Percentiles rank a stretch among this genome's conserved stretches.
These are phyloP conservation scores for Pelecanoides urinatrix DNA, from an alignment of 2,113 vertebrate genomes.

Conservation along the genomic window DNA sequence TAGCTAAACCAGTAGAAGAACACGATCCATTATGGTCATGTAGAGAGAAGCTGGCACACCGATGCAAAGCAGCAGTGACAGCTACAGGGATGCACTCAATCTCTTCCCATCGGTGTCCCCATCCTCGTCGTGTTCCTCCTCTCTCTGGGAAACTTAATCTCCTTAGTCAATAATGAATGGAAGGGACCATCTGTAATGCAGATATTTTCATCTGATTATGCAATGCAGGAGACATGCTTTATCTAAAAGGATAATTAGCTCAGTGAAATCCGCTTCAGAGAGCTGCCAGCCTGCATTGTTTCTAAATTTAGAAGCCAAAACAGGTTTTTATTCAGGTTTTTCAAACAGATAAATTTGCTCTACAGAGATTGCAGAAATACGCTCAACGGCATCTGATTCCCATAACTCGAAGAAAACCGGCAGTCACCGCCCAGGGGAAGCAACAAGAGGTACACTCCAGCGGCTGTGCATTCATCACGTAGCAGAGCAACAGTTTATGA, in stretches of 20 bases:
- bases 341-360: neutral
- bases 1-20: neutral
- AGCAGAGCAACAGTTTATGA: neutral
- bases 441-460: neutral
- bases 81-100: neutral
- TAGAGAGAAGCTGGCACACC: neutral
- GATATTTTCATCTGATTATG: slow-evolving; percentile 55
- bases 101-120: slow-evolving; percentile 7
- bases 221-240: slow-evolving; percentile 41
- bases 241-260: slow-evolving; percentile 58
- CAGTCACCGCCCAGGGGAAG: neutral
- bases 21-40: rapidly evolving
- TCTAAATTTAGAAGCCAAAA: slow-evolving; percentile 26
- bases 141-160: slow-evolving; percentile 41
- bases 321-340: slow-evolving; percentile 10
- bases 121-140: neutral
- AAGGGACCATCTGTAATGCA: slow-evolving; percentile 62
- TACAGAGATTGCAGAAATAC: neutral
- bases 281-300: slow-evolving; percentile 5
- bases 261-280: slow-evolving; percentile 19
- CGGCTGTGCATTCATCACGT: neutral
- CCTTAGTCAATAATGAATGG: slow-evolving; percentile 63
- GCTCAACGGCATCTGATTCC: neutral
- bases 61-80: neutral
- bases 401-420: neutral